phyloP scores from a whole-genome alignment of 1,140 invertebrate genomes.

The Panagrolaimus sp. region DNA sequence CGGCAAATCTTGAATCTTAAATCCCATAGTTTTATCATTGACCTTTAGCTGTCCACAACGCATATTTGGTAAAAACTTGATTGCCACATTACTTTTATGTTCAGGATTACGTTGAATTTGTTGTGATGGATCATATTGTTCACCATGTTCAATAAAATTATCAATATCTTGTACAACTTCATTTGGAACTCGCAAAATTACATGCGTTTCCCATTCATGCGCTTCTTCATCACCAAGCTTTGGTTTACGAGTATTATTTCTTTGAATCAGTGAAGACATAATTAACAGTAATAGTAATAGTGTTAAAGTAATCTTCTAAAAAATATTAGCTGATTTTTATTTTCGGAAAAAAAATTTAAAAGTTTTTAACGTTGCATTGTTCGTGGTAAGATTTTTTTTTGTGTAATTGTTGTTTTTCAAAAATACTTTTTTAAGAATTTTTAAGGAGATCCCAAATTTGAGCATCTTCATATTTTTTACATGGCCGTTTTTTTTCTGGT shows the following conservation, averaged over 20 bases:
- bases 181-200: constrained; percentile 47
- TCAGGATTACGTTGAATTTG: constrained; percentile 16
- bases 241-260: neutral
- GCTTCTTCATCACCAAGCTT: constrained; percentile 7
- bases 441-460: no score
- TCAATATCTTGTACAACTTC: constrained; percentile 34
- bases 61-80: constrained; percentile 41
- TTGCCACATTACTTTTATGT: constrained; percentile 17
- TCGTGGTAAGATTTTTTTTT: no score
- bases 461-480: no score
- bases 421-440: no score
- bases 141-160: constrained; percentile 17
- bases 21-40: constrained; percentile 37
- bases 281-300: no score
- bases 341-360: no score
- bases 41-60: constrained; percentile 40
- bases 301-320: no score
- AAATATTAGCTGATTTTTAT: no score
- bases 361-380: no score
- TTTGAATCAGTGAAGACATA: no score
- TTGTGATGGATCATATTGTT: constrained; percentile 18
- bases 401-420: no score
- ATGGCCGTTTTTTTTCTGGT: no score
- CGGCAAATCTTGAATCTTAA: constrained; percentile 49
- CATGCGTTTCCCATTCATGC: constrained; percentile 54